Conservation (phyloP, 2,113 vertebrate species). For the Gadus chalcogrammus region DNA sequence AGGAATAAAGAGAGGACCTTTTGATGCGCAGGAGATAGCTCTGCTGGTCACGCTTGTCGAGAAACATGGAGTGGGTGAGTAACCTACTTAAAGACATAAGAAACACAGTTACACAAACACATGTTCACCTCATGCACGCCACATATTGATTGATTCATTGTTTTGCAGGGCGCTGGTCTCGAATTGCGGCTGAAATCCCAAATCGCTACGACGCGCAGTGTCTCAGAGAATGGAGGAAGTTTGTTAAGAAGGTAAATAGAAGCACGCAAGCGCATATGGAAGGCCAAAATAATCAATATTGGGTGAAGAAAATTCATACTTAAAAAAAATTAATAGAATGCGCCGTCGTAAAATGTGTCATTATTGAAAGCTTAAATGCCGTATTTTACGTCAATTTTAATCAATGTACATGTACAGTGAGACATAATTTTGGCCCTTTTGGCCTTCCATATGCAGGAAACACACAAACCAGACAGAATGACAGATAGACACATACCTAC, state of each 20-base stretch:
- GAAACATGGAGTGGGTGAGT: constrained; percentile 85
- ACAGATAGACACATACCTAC: no score
- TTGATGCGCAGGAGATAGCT: constrained; percentile 75
- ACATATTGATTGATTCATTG: background rate
- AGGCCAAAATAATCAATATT: no score
- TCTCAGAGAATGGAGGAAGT: constrained; percentile 79
- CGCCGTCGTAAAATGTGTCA: no score
- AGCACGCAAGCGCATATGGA: no score
- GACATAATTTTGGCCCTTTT: no score
- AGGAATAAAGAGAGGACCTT: constrained; percentile 79
- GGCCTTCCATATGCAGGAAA: no score
- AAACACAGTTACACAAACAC: background rate
- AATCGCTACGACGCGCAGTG: constrained; percentile 82
- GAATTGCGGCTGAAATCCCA: constrained; percentile 83
- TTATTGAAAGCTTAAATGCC: no score
- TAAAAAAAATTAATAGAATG: no score
- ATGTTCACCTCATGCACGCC: background rate
- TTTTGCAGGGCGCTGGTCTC: constrained; percentile 83
- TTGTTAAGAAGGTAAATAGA: constrained; percentile 38
- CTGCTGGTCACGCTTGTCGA: constrained; percentile 73
- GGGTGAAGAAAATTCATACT: no score
- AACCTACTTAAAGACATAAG: background rate
- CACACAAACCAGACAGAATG: no score
- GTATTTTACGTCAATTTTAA: no score
- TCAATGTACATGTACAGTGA: no score